Base-by-base conservation (phyloP, 2,113 vertebrate species). In the Antechinus stuartii region DNA sequence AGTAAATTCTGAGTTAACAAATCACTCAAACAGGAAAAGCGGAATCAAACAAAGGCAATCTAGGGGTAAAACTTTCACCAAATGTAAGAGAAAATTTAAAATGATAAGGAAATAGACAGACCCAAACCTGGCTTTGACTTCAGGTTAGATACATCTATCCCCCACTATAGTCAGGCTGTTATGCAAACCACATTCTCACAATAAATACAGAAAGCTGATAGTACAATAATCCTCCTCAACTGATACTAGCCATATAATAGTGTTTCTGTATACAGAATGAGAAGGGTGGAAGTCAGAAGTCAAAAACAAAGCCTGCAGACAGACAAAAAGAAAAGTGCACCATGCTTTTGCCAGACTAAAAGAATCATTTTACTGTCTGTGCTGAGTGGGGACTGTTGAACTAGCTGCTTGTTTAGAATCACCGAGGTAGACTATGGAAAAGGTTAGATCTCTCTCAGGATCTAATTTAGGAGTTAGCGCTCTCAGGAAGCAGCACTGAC, bases 181-280 rank as follows among this genome's bases (percentile, higher is more conserved):
- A 3, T 2, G 14, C 2, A 5, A 0, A 54, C 25, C 24, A 50
- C 10, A 30, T 10, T 47, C 7, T 61, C 53, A 0, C 0, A 4
- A 54, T 27, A 25, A 76, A 46, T 22, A 3, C 0, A 23, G 54
- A 42, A 2, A 46, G 35, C n/a, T 19, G 14, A 47, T 35, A 14
- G 42, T 0, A 4, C 8, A 0, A 46, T 76, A 76, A 42, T 42
- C n/a, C n/a, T 84, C 54, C 56, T 26, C n/a, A 8, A 53, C 16
- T 93, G 16, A 14, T 12, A 68, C 91, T 12, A 53, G n/a, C 42
- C 55, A 42, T 61, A 53, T 25, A 53, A 49, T 46, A 26, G 19
- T 35, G 27, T 46, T 24, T 25, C 46, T 2, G 8, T 23, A 42
- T 35, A 84, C 16, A 6, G 68, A 84, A 90, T 22, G n/a, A 76